Base-by-base conservation (phyloP, 2,888 invertebrate species). In the Eustalomyia histrio region DNA sequence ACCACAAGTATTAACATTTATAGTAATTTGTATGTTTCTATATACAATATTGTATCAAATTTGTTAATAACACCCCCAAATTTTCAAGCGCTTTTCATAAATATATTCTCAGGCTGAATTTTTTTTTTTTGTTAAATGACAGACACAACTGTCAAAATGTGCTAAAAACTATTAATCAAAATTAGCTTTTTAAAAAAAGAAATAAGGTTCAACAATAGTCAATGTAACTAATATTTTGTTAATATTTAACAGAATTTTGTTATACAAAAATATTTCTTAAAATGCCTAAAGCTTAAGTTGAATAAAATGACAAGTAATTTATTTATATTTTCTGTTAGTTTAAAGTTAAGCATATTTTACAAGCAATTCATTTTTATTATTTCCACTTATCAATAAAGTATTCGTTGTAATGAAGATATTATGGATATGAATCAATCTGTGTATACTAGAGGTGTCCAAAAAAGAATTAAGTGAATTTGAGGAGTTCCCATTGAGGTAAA, bases 121-220 rank as follows among this genome's bases (percentile, higher is more conserved):
- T 55, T 55, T 47, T 47, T 50, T 8, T 39, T 35, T 17, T 61
- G 29, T 57, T 50, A 55, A 67, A 71, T 84, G 84, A 83, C 84
- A 84, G 79, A 69, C 84, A 60, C 68, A 83, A 83, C 80, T 84
- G 83, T 83, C 84, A 84, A 80, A 83, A 84, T 82, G 81, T 83
- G 83, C 75, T 75, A 69, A 83, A 75, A 82, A 83, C 84, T 83
- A 84, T 83, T 84, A 84, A 83, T 84, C 84, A 84, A 83, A 84
- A 84, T 84, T 79, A 83, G 72, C 78, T 21, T 10, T 18, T 10
- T 18, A 39, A 60, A 35, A 35, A 43, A 63, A 52, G 10, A 52
- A 43, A 29, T 63, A 63, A n/a, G 17, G 3, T 33, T 9, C 35
- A 69, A 58, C 18, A 4, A 47, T 47, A 47, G 6, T 47, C 43